Conservation (phyloP, 35 echinoderm and acorn worm genomes). For the Apostichopus californicus region DNA sequence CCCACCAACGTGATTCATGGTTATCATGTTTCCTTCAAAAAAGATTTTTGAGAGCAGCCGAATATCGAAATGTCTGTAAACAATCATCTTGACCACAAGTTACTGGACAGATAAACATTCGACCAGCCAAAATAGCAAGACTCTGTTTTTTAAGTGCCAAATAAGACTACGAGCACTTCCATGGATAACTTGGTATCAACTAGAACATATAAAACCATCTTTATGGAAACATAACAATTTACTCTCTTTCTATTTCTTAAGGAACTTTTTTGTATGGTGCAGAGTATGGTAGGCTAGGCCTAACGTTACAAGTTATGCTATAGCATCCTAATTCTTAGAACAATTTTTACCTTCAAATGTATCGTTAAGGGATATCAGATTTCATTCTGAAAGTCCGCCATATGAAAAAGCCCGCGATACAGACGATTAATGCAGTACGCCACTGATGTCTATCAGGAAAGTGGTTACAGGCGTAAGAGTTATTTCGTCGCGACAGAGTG, state of each 20-base stretch:
- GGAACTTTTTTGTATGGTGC: not conserved
- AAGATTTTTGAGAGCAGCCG: slow-evolving; percentile 35
- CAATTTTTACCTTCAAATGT: no score
- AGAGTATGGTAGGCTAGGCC: no score
- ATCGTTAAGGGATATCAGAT: no score
- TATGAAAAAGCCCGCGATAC: no score
- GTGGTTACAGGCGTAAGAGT: no score
- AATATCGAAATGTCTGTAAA: slow-evolving; percentile 45
- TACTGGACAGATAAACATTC: not conserved
- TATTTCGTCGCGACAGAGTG: no score
- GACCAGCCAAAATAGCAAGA: not conserved
- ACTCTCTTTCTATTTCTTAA: not conserved
- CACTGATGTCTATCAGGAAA: no score
- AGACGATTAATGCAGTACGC: no score
- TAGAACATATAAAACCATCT: not conserved
- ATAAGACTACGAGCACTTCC: not conserved
- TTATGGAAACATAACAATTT: not conserved
- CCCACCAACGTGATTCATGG: not conserved
- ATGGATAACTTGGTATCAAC: not conserved
- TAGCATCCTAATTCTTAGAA: no score
- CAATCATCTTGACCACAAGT: slow-evolving; percentile 68
- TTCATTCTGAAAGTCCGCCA: no score
- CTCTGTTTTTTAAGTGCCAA: slow-evolving; percentile 1
- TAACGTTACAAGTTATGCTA: no score
- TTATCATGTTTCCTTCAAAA: not conserved